Base-by-base conservation (phyloP, 2,888 invertebrate species). In the Nysson spinosus region DNA sequence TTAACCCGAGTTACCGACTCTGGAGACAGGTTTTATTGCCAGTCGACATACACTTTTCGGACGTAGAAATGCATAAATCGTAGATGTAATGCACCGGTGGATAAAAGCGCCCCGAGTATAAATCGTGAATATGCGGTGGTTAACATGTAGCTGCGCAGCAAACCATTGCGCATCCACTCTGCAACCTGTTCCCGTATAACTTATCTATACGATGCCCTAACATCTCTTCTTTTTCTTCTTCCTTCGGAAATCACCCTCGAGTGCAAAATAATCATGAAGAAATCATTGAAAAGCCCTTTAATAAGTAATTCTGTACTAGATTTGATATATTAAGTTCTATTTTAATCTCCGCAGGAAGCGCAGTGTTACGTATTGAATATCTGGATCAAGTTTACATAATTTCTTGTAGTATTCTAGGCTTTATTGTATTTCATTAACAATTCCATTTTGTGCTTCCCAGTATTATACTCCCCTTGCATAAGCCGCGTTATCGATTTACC, bases 11-110 rank as follows among this genome's bases (percentile, higher is more conserved):
- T 14, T 56, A 43, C 26, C 35, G 54, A 24, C 44, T n/a, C 5
- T 11, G 7, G 7, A 5, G 14, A 6, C 14, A 28, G 50, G 22
- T 26, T 62, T 62, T 51, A 62, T 62, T 46, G 47, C 35, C 28
- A 11, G 9, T n/a, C 44, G 39, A 28, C 42, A 11, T 44, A 44
- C 6, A 22, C 20, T 51, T 58, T 51, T 30, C 17, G 16, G 16
- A 32, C 17, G 22, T 32, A 44, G 28, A 42, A 35, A 58, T 50
- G 28, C 47, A 54, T 61, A 61, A 54, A 54, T 61, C 54, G 30
- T 26, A 14, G 39, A 16, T 12, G 19, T 6, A 7, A n/a, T 22
- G 39, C 47, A 9, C 9, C 47, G 4, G 49, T 39, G 17, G 11
- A n/a, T 37, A 28, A 32, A 49, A 24, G 28, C 12, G 11, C 20